Percentiles rank a stretch among this genome's conserved stretches.
These are phyloP conservation scores for Pampusana beccarii DNA, from an alignment of 2,113 vertebrate genomes.

Conservation along the genomic window DNA sequence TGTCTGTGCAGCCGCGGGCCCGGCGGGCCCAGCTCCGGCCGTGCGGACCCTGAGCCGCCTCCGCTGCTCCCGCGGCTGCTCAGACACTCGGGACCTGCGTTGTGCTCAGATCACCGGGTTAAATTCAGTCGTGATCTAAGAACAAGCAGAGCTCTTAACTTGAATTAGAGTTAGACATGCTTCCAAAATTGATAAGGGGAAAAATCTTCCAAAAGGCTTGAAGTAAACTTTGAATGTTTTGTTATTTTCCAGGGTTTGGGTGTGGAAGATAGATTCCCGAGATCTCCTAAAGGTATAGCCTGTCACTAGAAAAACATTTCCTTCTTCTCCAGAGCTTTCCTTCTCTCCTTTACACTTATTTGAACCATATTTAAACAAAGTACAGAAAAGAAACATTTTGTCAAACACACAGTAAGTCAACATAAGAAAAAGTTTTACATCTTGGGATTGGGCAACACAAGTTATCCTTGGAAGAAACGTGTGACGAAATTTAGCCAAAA, in stretches of 20 bases:
- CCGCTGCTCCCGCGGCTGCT: too few relatives aligned
- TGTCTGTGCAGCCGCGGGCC: too few relatives aligned
- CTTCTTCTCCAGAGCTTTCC: not conserved
- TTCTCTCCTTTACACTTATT: too few relatives aligned
- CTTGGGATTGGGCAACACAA: fast-evolving
- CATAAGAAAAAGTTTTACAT: fast-evolving
- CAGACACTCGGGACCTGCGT: too few relatives aligned
- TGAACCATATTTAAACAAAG: too few relatives aligned
- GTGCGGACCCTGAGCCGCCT: too few relatives aligned
- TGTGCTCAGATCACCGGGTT: fast-evolving
- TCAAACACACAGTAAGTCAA: not conserved
- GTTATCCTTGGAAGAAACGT: not conserved
- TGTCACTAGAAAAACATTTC: not conserved
- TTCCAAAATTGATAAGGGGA: too few relatives aligned
- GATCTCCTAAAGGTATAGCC: not conserved
- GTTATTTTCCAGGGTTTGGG: not conserved
- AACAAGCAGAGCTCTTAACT: fast-evolving
- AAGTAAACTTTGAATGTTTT: not conserved
- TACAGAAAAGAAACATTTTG: fast-evolving
- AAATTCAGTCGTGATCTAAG: fast-evolving
- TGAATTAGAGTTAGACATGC: not conserved
- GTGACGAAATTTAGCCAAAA: not conserved
- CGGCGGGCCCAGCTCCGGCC: too few relatives aligned
- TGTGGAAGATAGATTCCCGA: not conserved
- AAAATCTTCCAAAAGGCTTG: not conserved